Base-by-base conservation (phyloP, 2,888 invertebrate genomes). In the Chymomyza amoena region DNA sequence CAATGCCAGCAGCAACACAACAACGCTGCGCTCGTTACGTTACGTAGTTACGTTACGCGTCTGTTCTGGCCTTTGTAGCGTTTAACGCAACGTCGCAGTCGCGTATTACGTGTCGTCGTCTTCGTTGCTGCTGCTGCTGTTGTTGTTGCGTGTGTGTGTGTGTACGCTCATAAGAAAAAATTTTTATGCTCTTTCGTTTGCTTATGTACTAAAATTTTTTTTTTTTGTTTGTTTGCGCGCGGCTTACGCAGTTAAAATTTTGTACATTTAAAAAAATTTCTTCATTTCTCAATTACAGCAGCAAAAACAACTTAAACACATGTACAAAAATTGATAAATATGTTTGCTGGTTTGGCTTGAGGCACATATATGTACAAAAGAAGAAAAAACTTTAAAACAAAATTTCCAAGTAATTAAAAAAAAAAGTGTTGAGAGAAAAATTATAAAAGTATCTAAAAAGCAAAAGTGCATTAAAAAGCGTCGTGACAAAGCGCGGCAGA, bases 371-470 rank as follows among this genome's bases (percentile, higher is more conserved):
- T 51, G 32, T 32, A 32, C 9, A 25, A 56, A 56, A 60, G 51
- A 50, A 32, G 36, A 66, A 50, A 54, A 62, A 63, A 73, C 75
- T 76, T 72, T 80, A 79, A 79, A 77, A 69, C 70, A 64, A 69
- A 28, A 56, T 62, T 54, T 51, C 67, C 51, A 67, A 64, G 56
- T 60, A 76, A n/a, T 9, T 61, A 61, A 32, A 32, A 32, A 60
- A 13, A 32, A 20, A 60, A 60, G 36, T 32, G 36, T 15, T n/a
- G 36, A 28, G 36, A 36, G 32, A 10, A 6, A 28, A 60, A 51
- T 56, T 20, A 64, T 62, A 75, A 76, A 80, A 74, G 69, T 65
- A 68, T 69, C 71, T 59, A 73, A 61, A 56, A 13, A 70, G 68
- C 71, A 77, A 61, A 2, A 39, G 39, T 36, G 36, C 36, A 36